Base-by-base conservation (phyloP, 2,888 invertebrate species). In the Emmelina monodactyla region DNA sequence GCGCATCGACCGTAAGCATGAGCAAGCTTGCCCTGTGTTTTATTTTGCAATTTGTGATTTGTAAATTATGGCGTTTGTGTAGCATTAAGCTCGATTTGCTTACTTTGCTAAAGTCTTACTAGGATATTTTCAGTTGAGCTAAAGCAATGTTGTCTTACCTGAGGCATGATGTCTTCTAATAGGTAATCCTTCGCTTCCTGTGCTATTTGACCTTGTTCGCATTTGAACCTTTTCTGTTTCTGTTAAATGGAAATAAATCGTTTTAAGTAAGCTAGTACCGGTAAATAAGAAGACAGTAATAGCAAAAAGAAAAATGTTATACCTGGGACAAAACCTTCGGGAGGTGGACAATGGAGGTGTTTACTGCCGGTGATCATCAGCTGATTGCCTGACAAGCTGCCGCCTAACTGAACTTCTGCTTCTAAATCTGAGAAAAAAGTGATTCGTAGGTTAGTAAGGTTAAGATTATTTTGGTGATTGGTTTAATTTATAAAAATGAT, bases 291-390 rank as follows among this genome's bases (percentile, higher is more conserved):
- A 19, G 9, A 19, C 19, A 19, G 5, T 19, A 19, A 9, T 19
- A 6, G 19, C 19, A 9, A 19, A 19, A 19, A 19, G 9, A 19
- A 19, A 19, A 9, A 19, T 5, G 9, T 19, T 19, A 40, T 44
- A 81, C 80, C 81, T 60, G 73, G 71, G 59, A 55, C 73, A 71
- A 75, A 85, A 65, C 83, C 86, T 51, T 82, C 73, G 48, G 89
- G 90, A 42, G 88, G 88, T 50, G 87, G 87, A 64, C 89, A 89
- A 75, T 91, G 91, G 54, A 91, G 83, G 71, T 87, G 86, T 65
- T 86, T 87, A 80, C 89, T 87, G 75, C 91, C 91, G 53, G 88
- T 85, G 58, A 89, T 87, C 80, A 88, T 85, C 47, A 85, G 78
- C 64, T 88, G 85, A 82, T 91, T 91, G 61, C 89, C 89, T 47